Evolutionary conservation across 2,113 vertebrate species (phyloP).

Genomic region (Oncorhynchus masou): DNA sequence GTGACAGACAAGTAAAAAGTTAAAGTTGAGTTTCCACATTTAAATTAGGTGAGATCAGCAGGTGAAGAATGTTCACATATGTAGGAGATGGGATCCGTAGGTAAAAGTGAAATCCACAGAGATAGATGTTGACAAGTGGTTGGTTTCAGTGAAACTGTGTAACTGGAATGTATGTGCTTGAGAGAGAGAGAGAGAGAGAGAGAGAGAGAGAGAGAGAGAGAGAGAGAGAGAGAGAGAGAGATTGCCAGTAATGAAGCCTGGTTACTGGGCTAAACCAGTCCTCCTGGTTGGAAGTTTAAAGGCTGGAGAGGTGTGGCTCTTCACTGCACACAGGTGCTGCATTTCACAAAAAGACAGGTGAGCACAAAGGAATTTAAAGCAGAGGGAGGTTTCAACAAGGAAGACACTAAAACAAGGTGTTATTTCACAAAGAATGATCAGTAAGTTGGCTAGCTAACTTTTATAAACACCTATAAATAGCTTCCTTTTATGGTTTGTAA

Average conservation of each 20-base stretch:
- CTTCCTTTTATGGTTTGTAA: too few relatives aligned
- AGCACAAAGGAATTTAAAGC: not conserved
- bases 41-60: not conserved
- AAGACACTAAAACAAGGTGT: too few relatives aligned
- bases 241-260: conserved; percentile 65
- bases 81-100: not conserved
- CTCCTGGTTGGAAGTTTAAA: conserved; percentile 55
- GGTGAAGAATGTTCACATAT: not conserved
- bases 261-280: conserved; percentile 67
- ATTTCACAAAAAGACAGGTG: conserved; percentile 21
- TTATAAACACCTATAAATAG: too few relatives aligned
- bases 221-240: conserved; percentile 25
- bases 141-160: conserved; percentile 67
- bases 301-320: conserved; percentile 32
- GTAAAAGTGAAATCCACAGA: not conserved
- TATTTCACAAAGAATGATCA: too few relatives aligned
- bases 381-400: not conserved
- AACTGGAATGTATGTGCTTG: conserved; percentile 38
- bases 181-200: conserved; percentile 32
- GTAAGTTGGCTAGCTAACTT: too few relatives aligned
- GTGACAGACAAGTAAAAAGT: too few relatives aligned
- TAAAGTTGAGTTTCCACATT: not conserved
- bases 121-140: not conserved
- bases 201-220: too few relatives aligned
- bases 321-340: not conserved